These are phyloP conservation scores for Pteria penguin DNA, from an alignment of 2,888 invertebrate species.

Conservation along the genomic window DNA sequence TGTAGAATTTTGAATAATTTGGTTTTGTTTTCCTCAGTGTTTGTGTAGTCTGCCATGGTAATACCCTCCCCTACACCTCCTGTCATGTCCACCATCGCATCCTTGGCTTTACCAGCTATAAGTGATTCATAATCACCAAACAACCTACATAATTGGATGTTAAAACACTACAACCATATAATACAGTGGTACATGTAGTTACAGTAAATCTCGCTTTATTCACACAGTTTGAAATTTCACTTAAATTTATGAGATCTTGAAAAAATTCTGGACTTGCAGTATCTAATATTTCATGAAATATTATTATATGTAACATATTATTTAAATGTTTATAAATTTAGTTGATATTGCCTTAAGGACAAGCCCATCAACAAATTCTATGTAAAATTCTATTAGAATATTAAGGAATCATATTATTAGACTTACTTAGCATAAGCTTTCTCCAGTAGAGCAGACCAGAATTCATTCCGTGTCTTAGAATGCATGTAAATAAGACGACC, in stretches of 20 bases:
- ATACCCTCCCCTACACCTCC: constrained; percentile 80
- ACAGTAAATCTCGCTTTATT: too few relatives aligned
- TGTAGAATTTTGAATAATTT: constrained; percentile 76
- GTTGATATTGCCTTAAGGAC: too few relatives aligned
- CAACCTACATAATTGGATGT: constrained; percentile 58
- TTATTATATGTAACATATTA: too few relatives aligned
- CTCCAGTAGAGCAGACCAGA: constrained; percentile 89
- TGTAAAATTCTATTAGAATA: too few relatives aligned
- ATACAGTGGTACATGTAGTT: too few relatives aligned
- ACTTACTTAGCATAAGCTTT: constrained; percentile 89
- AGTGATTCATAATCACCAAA: constrained; percentile 92
- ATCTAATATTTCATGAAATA: too few relatives aligned
- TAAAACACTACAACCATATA: too few relatives aligned
- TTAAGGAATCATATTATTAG: too few relatives aligned
- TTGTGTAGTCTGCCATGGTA: constrained; percentile 66
- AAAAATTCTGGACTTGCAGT: too few relatives aligned
- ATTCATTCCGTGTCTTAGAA: constrained; percentile 83
- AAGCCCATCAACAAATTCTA: too few relatives aligned
- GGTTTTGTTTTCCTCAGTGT: constrained; percentile 58
- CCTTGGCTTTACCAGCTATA: constrained; percentile 97
- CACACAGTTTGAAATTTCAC: neutral
- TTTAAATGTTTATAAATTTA: too few relatives aligned
- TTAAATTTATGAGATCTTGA: neutral
- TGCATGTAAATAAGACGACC: constrained; percentile 85
- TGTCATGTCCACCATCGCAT: constrained; percentile 99